Evolutionary conservation across 2,797 vertebrate genomes (phyloP).

Genomic region (Channa striata): DNA sequence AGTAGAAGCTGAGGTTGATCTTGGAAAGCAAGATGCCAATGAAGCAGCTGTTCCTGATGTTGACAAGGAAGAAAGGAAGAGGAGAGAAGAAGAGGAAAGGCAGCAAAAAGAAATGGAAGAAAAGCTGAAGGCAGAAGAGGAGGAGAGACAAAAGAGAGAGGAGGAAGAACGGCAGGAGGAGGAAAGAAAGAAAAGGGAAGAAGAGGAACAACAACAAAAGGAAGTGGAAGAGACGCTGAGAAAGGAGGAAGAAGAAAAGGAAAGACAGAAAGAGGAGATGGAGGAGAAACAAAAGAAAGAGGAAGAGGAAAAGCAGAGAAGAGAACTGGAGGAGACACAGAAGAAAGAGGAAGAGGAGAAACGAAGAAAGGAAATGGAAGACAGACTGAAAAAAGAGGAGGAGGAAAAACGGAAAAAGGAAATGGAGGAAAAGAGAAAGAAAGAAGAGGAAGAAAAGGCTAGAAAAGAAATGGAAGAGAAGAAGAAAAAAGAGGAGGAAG

Average conservation of each 20-base stretch:
- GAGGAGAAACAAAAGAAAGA: constrained; percentile 39
- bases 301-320: constrained; percentile 33
- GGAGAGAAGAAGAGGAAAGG: constrained; percentile 55
- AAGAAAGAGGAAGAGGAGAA: constrained; percentile 31
- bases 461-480: constrained; percentile 42
- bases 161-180: constrained; percentile 50
- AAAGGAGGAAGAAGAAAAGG: constrained; percentile 51
- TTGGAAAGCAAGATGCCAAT: constrained; percentile 27
- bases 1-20: constrained; percentile 44
- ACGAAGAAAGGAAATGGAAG: constrained; percentile 29
- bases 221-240: constrained; percentile 50
- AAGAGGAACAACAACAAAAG: constrained; percentile 42
- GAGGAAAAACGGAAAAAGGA: constrained; percentile 51
- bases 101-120: constrained; percentile 53
- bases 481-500: constrained; percentile 35
- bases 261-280: constrained; percentile 43
- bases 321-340: constrained; percentile 36
- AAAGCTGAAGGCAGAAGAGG: constrained; percentile 51
- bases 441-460: constrained; percentile 42
- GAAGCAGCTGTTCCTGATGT: constrained; percentile 40
- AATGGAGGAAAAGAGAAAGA: constrained; percentile 31
- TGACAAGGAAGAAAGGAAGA: constrained; percentile 53
- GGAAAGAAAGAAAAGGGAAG: constrained; percentile 35
- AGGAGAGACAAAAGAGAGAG: constrained; percentile 53
- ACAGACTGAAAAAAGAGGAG: constrained; percentile 7